Evolutionary conservation across 2,888 invertebrate species (phyloP), one percentile per base, ranked within the genome.

Genomic region (Thymelicus acteon): DNA sequence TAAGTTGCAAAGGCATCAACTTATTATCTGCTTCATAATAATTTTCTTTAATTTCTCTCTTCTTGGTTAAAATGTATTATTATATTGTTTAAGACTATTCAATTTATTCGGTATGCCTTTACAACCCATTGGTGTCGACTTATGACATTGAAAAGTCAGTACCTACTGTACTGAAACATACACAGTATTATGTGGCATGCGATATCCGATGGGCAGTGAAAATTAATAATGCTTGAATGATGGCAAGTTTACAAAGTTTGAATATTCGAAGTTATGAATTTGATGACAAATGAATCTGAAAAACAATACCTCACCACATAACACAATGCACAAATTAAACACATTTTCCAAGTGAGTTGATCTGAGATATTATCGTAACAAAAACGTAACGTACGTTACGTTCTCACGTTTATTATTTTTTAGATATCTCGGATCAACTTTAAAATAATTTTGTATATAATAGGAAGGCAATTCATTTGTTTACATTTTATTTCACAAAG

Each of bases 171-270:
- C 85, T 85, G 84, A 84, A 81, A 82, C 67, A 73, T 84, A 82
- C 91, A 93, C 89, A 90, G 92, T 90, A 89, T 90, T 93, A 93
- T 92, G 93, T 93, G 93, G 93, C 91, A 89, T 90, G 92, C 91
- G 81, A 74, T 77, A 78, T 79, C 75, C 79, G 80, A 85, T 86
- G 80, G 72, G 15, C 40, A 44, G 78, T 76, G 75, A 72, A 70
- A 70, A 76, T 72, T 67, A 75, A 71, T 75, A 72, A 79, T 75
- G 74, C 76, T 71, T 72, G 69, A 71, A 39, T 62, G 7, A 24
- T 63, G 54, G 40, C 4, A 31, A 52, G 44, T 48, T 52, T 54
- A 24, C 7, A 49, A 15, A 57, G 10, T 44, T 44, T 44, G 44
- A 44, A 44, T 44, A 12, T 47, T 47, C 40, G 13, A 57, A 19